Base-by-base conservation (phyloP, 2,888 invertebrate species). In the Dasysyrphus albostriatus region DNA sequence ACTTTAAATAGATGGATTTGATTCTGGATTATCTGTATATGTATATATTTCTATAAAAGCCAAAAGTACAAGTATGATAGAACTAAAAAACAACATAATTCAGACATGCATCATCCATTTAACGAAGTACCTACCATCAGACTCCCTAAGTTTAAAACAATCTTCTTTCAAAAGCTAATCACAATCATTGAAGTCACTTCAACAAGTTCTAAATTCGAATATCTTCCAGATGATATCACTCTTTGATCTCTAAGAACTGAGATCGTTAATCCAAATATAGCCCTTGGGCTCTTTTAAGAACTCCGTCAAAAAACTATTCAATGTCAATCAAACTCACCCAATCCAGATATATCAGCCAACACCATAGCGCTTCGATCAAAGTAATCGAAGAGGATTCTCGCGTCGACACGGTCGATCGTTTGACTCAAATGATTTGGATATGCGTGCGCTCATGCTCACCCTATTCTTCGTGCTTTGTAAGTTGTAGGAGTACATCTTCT, bases 221-320 rank as follows among this genome's bases (percentile, higher is more conserved):
- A 67, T 44, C 29, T 61, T 85, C 76, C 81, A 85, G 84, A 85
- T 77, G 81, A 81, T 81, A 54, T 61, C 81, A 72, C 81, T 84
- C 84, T 84, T 84, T 81, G 76, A 80, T 84, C 76, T 59, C 39
- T 14, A 59, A 80, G 49, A 39, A 80, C 44, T 74, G 69, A n/a
- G 51, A 67, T 39, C 42, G 29, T 54, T 67, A 49, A 75, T 54
- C 75, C 51, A 76, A 80, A 84, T 75, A 80, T 70, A 59, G 63
- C 34, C 49, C 51, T 29, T 56, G 54, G 54, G 49, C 59, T 32
- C 29, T 29, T 59, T 54, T n/a, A 42, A 42, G 44, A 69, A 32
- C 39, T 70, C 47, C 70, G 54, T 72, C 65, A 44, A 65, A 75
- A n/a, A 80, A 59, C 34, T 56, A 67, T 81, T 76, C 81, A 85